Base-by-base conservation (phyloP, 1,140 invertebrate species). In the Papilio machaon region DNA sequence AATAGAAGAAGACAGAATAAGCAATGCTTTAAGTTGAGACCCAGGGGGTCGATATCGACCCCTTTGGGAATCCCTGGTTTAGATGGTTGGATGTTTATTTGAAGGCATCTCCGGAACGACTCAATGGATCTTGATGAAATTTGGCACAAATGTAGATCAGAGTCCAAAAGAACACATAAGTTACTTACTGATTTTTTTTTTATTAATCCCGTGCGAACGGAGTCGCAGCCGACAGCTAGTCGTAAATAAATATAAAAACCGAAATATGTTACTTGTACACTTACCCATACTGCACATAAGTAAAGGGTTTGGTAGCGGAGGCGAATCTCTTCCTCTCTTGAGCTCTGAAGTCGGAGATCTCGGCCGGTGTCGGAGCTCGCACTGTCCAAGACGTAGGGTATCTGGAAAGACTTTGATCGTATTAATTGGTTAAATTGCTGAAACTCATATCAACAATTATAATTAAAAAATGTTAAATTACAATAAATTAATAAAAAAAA, bases 341-440 rank as follows among this genome's bases (percentile, higher is more conserved):
- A 81, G 96, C 95, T 73, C 97, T 95, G 87, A 98, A 99, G 73
- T 96, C 95, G 54, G 96, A 95, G 54, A 97, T 97, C 94, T 99
- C 98, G 35, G 97, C 96, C 1, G 95, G 92, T 5, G 97, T 97
- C 0, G 97, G 97, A 10, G 97, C 96, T 47, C 97, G 95, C 0
- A 99, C 97, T 43, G 97, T 96, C 98, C 98, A 98, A 46, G 95
- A 87, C n/a, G 91, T 91, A 11, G 91, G 89, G 82, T 90, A 89
- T 83, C 93, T 94, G 67, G 13, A 80, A 81, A 85, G 30, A 58
- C 75, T 78, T 78, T 38, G 75, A 58, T 58, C 6, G 75, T 58
- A 78, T 78, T 78, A 78, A 78, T 78, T 58, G 75, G 49, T 78
- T 78, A 78, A 78, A 58, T 60, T 74, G 73, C 1, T 74, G 73